Percentiles rank a stretch among this genome's conserved stretches.
Conservation (phyloP, 2,797 vertebrate species). For the Gadopsis bispinosus region DNA sequence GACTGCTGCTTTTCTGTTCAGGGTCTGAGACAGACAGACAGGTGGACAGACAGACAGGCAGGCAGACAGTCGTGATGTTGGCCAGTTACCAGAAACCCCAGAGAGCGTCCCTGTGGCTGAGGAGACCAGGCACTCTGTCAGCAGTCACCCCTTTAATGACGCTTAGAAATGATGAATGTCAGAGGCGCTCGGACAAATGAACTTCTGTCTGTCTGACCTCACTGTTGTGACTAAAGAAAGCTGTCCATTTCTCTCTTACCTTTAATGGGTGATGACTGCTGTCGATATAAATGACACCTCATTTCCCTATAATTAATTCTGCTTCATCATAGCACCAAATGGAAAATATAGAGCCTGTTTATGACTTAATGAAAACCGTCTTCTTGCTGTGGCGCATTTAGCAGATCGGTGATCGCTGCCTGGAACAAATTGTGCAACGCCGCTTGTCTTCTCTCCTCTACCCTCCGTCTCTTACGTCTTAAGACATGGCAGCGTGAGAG, state of each 20-base stretch:
- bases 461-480: background rate
- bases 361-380: background rate
- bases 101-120: background rate
- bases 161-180: constrained; percentile 11
- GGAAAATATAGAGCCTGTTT: background rate
- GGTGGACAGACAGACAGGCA: background rate
- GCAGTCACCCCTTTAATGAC: constrained; percentile 5
- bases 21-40: background rate
- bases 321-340: background rate
- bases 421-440: constrained; percentile 42
- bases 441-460: constrained; percentile 15
- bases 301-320: background rate
- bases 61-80: background rate
- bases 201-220: background rate
- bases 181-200: background rate
- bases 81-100: background rate
- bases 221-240: background rate
- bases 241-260: background rate
- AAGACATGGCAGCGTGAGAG: constrained; percentile 27
- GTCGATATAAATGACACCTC: background rate
- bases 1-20: background rate
- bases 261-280: background rate
- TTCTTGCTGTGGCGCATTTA: constrained; percentile 14
- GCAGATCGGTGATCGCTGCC: constrained; percentile 18
- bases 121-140: constrained; percentile 1